Evolutionary conservation across 2,113 vertebrate species (phyloP), one percentile per base, ranked within the genome.

Genomic region (Psilopsiagon aurifrons): DNA sequence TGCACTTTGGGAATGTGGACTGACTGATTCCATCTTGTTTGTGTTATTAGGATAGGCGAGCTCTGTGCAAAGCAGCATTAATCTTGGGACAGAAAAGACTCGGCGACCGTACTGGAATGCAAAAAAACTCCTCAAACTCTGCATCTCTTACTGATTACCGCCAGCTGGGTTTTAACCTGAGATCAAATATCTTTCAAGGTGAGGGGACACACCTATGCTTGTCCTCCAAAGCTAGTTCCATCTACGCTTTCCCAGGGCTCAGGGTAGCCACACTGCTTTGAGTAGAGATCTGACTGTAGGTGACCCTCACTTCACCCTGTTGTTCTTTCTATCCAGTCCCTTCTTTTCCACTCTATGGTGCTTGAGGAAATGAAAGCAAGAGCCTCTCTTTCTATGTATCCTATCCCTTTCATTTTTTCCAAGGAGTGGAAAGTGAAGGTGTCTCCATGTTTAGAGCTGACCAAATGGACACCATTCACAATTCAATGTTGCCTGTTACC

Each of bases 121-220:
- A 46, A 15, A 82, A 89, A 85, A 73, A 18, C 5, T n/a, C 76
- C 2, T 6, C 37, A 23, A 31, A 86, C 24, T 70, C 96, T 60
- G 33, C 90, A 59, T 43, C 78, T 81, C 97, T 94, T 78, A 52
- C 85, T 17, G 98, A 98, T 92, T 98, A 97, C 46, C 86, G 97
- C 2, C 89, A 98, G 6, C 80, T 98, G 77, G 96, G 97, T 51
- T 98, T 97, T 85, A 92, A 97, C 59, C 89, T 97, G 90, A 96
- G 96, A 7, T 90, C 97, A 27, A 98, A 98, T 77, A 64, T 98
- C 54, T 98, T 97, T 92, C 97, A 95, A 97, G 98, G 98, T 98
- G 79, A 97, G 96, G 10, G 7, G 28, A 47, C 22, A 64, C 43
- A 37, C n/a, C n/a, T 80, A 33, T 71, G 23, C 51, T 39, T 78